Percentiles rank a stretch among this genome's conserved stretches.
Conservation (phyloP, 1,140 invertebrate genomes). For the Monochamus saltuarius region DNA sequence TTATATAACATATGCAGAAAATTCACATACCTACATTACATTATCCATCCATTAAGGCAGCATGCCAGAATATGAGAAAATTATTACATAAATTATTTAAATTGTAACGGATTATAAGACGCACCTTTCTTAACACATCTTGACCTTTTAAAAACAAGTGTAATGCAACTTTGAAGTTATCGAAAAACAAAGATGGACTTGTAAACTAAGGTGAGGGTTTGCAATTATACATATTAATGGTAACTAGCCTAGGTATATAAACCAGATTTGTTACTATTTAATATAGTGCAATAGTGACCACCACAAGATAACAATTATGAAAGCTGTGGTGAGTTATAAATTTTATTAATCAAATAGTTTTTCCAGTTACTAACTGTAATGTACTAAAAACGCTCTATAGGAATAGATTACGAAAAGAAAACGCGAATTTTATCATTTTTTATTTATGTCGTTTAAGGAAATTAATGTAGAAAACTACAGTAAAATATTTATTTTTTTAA, state of each 20-base stretch:
- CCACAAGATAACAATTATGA: neutral
- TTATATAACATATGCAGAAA: too few species aligned
- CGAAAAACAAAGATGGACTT: slow-evolving; percentile 15
- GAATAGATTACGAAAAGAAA: neutral
- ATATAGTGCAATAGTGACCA: slow-evolving; percentile 11
- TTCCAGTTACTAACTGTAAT: neutral
- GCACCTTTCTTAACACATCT: slow-evolving; percentile 3
- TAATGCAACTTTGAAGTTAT: neutral
- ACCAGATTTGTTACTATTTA: slow-evolving; percentile 1
- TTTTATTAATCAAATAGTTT: neutral
- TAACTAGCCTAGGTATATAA: slow-evolving; percentile 6
- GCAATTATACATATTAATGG: neutral
- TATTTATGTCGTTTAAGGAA: too few species aligned
- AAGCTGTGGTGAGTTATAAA: slow-evolving; percentile 4
- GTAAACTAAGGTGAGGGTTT: neutral
- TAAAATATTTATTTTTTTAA: too few species aligned
- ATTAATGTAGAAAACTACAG: too few species aligned
- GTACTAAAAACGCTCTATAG: neutral
- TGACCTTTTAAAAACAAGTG: neutral
- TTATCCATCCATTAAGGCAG: too few species aligned
- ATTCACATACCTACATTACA: too few species aligned
- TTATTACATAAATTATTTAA: slow-evolving; percentile 1
- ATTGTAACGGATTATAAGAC: slow-evolving; percentile 11
- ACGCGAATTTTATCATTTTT: too few species aligned
- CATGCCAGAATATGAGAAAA: too few species aligned